Evolutionary conservation across 2,113 vertebrate genomes (phyloP).

Genomic region (Vombatus ursinus): DNA sequence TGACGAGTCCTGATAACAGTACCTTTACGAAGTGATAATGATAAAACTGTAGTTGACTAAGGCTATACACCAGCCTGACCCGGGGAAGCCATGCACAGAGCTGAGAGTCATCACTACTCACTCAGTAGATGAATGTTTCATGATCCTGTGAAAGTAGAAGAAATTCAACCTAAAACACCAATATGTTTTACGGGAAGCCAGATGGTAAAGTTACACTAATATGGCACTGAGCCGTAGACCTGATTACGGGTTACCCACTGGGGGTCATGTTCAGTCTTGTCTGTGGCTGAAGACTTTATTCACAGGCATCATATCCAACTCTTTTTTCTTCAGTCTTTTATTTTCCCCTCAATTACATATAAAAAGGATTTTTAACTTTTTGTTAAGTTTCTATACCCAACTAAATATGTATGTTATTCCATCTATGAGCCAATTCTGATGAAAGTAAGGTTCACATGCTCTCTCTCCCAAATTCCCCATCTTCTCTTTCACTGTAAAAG

Average conservation of each 20-base stretch:
- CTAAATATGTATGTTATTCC: too few species aligned
- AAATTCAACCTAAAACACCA: neutral
- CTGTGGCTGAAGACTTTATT: neutral
- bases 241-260: neutral
- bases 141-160: neutral
- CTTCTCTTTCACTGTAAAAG: too few species aligned
- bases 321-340: neutral
- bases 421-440: too few species aligned
- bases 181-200: neutral
- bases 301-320: neutral
- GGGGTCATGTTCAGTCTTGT: neutral
- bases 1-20: neutral
- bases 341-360: too few species aligned
- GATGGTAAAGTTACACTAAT: neutral
- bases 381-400: too few species aligned
- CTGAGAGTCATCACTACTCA: neutral
- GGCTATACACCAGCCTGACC: neutral
- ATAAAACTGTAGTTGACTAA: neutral
- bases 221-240: neutral
- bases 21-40: neutral
- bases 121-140: neutral
- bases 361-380: neutral
- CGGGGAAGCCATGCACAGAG: neutral
- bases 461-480: too few species aligned
- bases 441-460: too few species aligned